Base-by-base conservation (phyloP, 2,888 invertebrate genomes). In the Fragum whitleyi region DNA sequence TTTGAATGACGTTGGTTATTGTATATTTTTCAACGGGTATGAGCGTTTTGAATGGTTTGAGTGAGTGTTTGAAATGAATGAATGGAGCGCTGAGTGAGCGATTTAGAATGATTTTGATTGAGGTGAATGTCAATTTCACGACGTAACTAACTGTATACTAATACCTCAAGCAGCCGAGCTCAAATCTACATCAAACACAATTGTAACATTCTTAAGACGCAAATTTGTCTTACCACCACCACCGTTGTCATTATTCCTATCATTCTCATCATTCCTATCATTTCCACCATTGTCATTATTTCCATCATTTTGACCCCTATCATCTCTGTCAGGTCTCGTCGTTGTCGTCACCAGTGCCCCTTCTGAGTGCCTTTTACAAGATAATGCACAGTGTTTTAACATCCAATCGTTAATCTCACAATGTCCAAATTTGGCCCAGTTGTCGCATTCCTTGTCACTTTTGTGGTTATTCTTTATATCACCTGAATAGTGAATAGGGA, bases 401-500 rank as follows among this genome's bases (percentile, higher is more conserved):
- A 88, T 88, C 85, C 84, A 76, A 0, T 86, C 80, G 65, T 91
- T 91, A 16, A 82, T 89, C 9, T 86, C 69, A 79, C 92, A 92
- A 67, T 91, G 88, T 0, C 86, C 87, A 61, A 83, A 73, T 26
- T 79, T 68, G 0, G 88, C 87, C 91, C 90, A 91, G 2, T 81
- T 77, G 1, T 87, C 75, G 55, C 92, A 91, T 11, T 85, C 85
- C 26, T 79, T 70, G 1, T 80, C 79, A 61, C 83, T 88, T 47
- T 83, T 79, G 55, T 87, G 83, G 36, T 88, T 81, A 65, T 89
- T 87, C 26, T 74, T 74, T 65, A 65, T 26, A 5, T 23, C 65
- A 7, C 65, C 65, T 65, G 57, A 7, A 57, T 11, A 71, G 85
- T 39, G n/a, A n/a, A n/a, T n/a, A n/a, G n/a, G n/a, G n/a, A n/a